Percentiles rank a stretch among this genome's conserved stretches.
Conservation (phyloP, 2,113 vertebrate genomes). For the Corythornis madagascariensis region DNA sequence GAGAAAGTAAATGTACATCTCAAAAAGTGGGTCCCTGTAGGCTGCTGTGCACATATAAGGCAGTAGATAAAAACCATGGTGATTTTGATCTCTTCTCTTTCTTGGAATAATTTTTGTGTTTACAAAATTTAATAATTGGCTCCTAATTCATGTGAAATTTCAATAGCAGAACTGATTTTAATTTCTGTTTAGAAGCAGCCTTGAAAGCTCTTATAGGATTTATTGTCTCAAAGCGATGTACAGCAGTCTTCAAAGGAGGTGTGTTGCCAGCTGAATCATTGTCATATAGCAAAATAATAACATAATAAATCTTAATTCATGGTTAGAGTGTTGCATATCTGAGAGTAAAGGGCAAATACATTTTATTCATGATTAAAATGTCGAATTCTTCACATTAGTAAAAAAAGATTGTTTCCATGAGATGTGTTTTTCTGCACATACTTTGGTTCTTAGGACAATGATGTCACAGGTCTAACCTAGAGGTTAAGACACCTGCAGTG, state of each 20-base stretch:
- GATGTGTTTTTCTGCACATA: not conserved
- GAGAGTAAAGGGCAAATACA: not conserved
- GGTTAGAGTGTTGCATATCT: not conserved
- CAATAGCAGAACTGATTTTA: not conserved
- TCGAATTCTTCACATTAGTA: not conserved
- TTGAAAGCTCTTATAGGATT: not conserved
- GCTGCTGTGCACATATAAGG: not conserved
- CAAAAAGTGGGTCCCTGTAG: not conserved
- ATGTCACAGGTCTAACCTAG: not conserved
- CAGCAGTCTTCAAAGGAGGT: not conserved
- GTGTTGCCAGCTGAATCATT: not conserved
- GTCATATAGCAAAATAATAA: not conserved
- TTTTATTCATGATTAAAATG: not conserved
- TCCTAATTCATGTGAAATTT: not conserved
- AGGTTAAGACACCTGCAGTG: not conserved
- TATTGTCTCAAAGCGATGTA: not conserved
- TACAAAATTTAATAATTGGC: not conserved
- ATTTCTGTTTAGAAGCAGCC: not conserved
- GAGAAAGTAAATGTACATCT: not conserved
- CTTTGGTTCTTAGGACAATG: not conserved
- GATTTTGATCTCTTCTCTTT: not conserved
- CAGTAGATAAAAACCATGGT: not conserved
- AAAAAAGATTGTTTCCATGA: not conserved
- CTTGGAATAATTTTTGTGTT: slow-evolving; percentile 4
- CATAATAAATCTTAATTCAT: not conserved